Evolutionary conservation across 2,113 vertebrate species (phyloP), one percentile per base, ranked within the genome.

Genomic region (Ailurus styani): DNA sequence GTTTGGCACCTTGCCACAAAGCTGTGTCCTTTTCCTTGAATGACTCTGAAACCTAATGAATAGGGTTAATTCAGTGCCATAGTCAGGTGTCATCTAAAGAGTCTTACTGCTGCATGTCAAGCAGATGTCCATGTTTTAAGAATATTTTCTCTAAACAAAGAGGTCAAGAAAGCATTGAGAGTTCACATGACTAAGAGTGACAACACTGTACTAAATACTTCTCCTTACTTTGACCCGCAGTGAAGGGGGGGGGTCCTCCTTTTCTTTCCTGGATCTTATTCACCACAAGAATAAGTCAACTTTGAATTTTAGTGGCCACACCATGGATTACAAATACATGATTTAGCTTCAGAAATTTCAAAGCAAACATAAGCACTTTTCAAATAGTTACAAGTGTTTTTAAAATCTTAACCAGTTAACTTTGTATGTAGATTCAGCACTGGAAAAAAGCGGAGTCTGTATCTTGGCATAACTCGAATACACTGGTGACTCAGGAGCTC

Each of bases 1-100:
- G 57, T 90, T 31, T 98, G 98, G 97, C 97, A 68, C 66, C 55
- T 57, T 96, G 95, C 96, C 97, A 97, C 75, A 88, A 94, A 96
- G 95, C 94, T 96, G 75, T 83, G 93, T 57, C 81, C 70, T 96
- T 91, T 95, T 77, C 90, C 83, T 92, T 86, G 72, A 96, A 89
- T 55, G 84, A 75, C 42, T 98, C 50, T 70, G 40, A 95, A 87
- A 87, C 23, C 92, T 97, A 95, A 98, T 97, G 96, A 96, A 96
- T 78, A 73, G 75, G 73, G 92, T 90, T 96, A 97, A 97, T 97
- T 96, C 77, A 87, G 87, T 93, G 84, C 62, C 89, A 93, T 55
- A 89, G 55, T 95, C 87, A 95, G 42, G 73, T 68, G 57, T 40
- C 54, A 6, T 72, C 95, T 90, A 60, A 87, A 90, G 92, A 94